These are phyloP conservation scores for Cliona cf. orientalis DNA, from an alignment of 37 sponge, comb jelly and placozoan genomes.

Conservation along the genomic window DNA sequence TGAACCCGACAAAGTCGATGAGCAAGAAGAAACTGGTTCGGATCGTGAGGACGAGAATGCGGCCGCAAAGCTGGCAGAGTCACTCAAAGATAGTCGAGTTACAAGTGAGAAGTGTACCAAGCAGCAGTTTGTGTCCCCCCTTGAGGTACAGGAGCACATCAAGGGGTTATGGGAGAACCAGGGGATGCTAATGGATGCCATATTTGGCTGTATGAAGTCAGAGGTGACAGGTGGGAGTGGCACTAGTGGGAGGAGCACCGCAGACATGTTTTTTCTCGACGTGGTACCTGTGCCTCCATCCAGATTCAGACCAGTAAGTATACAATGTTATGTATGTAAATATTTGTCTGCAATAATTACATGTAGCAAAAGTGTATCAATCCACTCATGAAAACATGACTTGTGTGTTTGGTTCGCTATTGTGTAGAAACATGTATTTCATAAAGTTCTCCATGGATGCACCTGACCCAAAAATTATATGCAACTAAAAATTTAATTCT, in stretches of 20 bases:
- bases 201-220: conserved; percentile 46
- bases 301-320: conserved; percentile 91
- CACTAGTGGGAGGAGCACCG: not conserved
- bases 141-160: conserved; percentile 80
- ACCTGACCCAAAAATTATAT: too few species aligned
- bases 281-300: conserved; percentile 90
- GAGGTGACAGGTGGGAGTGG: not conserved
- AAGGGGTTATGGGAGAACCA: conserved; percentile 68
- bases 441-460: too few species aligned
- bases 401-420: too few species aligned
- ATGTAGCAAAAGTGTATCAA: not conserved
- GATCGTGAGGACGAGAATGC: not conserved
- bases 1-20: not conserved
- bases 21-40: not conserved
- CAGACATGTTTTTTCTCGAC: conserved; percentile 82
- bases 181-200: conserved; percentile 30
- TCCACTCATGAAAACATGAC: too few species aligned
- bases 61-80: not conserved
- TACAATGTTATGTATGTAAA: not conserved
- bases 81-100: not conserved
- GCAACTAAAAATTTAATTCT: not conserved
- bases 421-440: too few species aligned
- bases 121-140: conserved; percentile 67
- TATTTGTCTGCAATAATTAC: not conserved
- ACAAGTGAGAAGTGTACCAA: conserved; percentile 13